Evolutionary conservation across 2,797 vertebrate species (phyloP).

Genomic region (Gallinago solitaria): DNA sequence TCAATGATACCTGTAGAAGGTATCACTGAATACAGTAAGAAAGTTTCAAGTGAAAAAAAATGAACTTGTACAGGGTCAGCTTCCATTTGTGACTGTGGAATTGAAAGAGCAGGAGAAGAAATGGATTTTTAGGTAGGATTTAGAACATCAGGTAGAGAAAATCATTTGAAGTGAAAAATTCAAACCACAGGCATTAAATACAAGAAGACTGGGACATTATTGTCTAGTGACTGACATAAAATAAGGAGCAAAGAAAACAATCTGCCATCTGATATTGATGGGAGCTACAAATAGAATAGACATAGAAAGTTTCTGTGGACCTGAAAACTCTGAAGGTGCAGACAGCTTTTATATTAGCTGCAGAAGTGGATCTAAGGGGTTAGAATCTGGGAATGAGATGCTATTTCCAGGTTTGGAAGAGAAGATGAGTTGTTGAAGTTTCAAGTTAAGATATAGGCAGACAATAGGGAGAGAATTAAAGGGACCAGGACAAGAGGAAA

Average conservation of each 20-base stretch:
- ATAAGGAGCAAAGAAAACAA: neutral
- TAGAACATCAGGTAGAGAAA: neutral
- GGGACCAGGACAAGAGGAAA: neutral
- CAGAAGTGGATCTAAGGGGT: neutral
- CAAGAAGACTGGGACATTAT: neutral
- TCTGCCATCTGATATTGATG: neutral
- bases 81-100: neutral
- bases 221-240: neutral
- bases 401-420: conserved; percentile 1
- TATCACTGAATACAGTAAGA: neutral
- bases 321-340: neutral
- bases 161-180: neutral
- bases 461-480: neutral
- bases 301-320: neutral
- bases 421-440: neutral
- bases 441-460: neutral
- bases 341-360: neutral
- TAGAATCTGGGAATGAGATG: neutral
- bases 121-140: neutral
- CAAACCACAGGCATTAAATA: neutral
- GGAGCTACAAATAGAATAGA: neutral
- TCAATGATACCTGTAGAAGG: neutral
- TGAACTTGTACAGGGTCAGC: neutral
- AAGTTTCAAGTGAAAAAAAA: neutral
- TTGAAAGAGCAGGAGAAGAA: neutral